Evolutionary conservation across 2,888 invertebrate species (phyloP).

Genomic region (Amphimallon solstitiale): DNA sequence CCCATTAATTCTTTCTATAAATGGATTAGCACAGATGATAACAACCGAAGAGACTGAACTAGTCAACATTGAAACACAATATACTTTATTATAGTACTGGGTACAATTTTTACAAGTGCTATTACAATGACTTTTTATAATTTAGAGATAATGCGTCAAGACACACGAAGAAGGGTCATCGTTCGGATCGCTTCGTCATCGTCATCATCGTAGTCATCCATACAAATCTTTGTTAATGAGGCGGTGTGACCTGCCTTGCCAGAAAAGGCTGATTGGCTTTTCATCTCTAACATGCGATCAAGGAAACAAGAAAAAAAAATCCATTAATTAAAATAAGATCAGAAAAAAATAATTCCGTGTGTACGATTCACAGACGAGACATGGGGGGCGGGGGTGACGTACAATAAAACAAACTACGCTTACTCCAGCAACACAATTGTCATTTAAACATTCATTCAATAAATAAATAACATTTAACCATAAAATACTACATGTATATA

Average conservation of each 20-base stretch:
- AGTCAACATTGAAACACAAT: conserved; percentile 2
- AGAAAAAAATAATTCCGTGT: neutral
- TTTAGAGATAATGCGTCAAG: conserved; percentile 11
- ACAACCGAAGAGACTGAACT: neutral
- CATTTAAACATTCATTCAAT: conserved; percentile 54
- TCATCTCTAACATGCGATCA: neutral
- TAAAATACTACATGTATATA: conserved; percentile 43
- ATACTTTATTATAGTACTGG: conserved; percentile 32
- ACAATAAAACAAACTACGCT: neutral
- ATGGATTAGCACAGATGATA: no score
- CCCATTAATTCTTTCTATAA: no score
- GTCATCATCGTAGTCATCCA: neutral
- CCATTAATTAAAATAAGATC: neutral
- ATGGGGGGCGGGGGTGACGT: no score
- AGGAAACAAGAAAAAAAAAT: conserved; percentile 1
- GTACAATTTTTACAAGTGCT: conserved; percentile 21
- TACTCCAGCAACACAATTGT: conserved; percentile 45
- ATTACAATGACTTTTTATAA: conserved; percentile 17
- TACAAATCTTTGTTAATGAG: conserved; percentile 2
- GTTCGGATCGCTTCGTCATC: neutral
- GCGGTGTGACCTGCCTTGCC: conserved; percentile 16
- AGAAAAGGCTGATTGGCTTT: conserved; percentile 18
- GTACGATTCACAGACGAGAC: no score
- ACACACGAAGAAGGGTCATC: neutral
- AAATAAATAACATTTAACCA: conserved; percentile 51